Evolutionary conservation across 2,797 vertebrate species (phyloP).

Genomic region (Sebastes cheni): DNA sequence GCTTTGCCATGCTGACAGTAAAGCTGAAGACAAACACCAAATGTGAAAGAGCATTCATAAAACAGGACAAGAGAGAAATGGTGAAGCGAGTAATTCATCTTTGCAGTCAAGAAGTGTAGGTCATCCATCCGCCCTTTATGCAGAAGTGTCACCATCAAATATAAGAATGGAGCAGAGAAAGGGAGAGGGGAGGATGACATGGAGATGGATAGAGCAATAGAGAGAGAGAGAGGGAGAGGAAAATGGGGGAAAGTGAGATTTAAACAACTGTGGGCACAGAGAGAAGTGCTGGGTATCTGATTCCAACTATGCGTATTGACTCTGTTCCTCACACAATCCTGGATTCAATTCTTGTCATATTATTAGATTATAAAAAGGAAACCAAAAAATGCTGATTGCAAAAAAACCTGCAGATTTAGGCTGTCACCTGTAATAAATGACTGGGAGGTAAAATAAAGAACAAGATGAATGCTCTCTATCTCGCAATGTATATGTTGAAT

Average conservation of each 20-base stretch:
- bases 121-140: constrained; percentile 45
- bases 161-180: constrained; percentile 17
- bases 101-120: constrained; percentile 26
- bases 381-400: background rate
- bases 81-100: constrained; percentile 31
- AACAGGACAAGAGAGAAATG: constrained; percentile 23
- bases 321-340: background rate
- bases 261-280: background rate
- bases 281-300: background rate
- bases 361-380: background rate
- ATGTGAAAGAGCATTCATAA: constrained; percentile 11
- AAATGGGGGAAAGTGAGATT: constrained; percentile 8
- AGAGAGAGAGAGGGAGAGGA: background rate
- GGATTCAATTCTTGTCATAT: background rate
- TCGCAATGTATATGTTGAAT: background rate
- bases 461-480: background rate
- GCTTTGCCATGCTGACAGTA: background rate
- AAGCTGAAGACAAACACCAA: constrained; percentile 9
- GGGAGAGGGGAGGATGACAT: constrained; percentile 19
- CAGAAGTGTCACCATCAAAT: constrained; percentile 37
- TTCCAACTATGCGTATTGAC: background rate
- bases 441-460: background rate
- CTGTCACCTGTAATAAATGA: background rate
- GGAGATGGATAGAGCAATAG: constrained; percentile 31
- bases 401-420: background rate